These are phyloP conservation scores for Azemiops feae DNA, from an alignment of 2,113 vertebrate species.

Conservation along the genomic window DNA sequence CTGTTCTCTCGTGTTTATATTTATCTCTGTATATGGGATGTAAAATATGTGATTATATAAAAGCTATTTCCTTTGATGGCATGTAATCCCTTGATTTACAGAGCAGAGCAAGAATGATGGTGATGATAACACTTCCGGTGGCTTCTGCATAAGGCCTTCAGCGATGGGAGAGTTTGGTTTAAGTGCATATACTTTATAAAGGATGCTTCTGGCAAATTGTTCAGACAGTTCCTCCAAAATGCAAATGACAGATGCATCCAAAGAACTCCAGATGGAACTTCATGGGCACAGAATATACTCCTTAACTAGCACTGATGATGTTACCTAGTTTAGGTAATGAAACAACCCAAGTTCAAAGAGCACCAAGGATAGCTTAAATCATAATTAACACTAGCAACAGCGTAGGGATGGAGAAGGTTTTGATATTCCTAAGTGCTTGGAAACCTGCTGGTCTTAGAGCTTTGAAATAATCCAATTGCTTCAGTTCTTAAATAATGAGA, in stretches of 20 bases:
- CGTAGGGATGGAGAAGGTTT: too few species aligned
- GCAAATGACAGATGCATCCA: not conserved
- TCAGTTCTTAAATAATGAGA: not conserved
- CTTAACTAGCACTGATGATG: not conserved
- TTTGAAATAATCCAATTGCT: not conserved
- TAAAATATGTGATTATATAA: constrained; percentile 55
- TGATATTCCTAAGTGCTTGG: not conserved
- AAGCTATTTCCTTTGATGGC: constrained; percentile 15
- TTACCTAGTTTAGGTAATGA: not conserved
- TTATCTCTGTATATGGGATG: constrained; percentile 52
- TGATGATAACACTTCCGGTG: not conserved
- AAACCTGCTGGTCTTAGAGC: not conserved
- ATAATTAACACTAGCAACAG: not conserved
- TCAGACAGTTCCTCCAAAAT: not conserved
- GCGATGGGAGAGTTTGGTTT: not conserved
- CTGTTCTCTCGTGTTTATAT: constrained; percentile 42
- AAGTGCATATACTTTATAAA: not conserved
- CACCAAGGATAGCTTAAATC: not conserved
- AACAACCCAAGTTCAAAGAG: not conserved
- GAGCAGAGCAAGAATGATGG: too few species aligned
- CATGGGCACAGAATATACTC: not conserved
- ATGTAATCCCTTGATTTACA: not conserved
- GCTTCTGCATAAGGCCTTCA: not conserved
- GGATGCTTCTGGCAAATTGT: not conserved
- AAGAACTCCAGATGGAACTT: not conserved